Conservation (phyloP, 2,797 vertebrate genomes). For the Miichthys miiuy region DNA sequence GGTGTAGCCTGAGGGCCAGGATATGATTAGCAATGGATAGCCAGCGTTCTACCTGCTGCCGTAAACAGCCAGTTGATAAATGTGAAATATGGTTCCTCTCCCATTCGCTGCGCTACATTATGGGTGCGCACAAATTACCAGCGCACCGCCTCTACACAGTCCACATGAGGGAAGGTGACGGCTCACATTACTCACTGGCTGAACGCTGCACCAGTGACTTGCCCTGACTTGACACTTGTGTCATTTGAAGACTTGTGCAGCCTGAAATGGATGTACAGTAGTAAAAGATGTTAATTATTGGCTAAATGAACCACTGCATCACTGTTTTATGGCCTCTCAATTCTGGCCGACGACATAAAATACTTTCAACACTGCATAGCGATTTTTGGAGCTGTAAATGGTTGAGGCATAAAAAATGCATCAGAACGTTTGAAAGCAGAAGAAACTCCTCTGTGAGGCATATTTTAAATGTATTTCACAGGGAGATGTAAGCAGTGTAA, state of each 20-base stretch:
- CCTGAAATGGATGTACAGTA: slow-evolving; percentile 64
- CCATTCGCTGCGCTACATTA: slow-evolving; percentile 50
- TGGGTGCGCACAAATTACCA: slow-evolving; percentile 62
- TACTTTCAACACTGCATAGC: slow-evolving; percentile 51
- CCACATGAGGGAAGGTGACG: slow-evolving; percentile 38
- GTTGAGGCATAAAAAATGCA: slow-evolving; percentile 58
- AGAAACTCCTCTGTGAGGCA: slow-evolving; percentile 27
- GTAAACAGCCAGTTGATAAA: slow-evolving; percentile 74
- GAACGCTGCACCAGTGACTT: slow-evolving; percentile 32
- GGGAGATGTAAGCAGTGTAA: slow-evolving; percentile 23
- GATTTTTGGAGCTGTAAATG: slow-evolving; percentile 56
- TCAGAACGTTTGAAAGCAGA: slow-evolving; percentile 45
- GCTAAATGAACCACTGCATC: slow-evolving; percentile 69
- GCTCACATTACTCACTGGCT: slow-evolving; percentile 48
- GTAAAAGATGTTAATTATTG: slow-evolving; percentile 69
- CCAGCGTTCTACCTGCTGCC: slow-evolving; percentile 52
- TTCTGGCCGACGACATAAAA: slow-evolving; percentile 64
- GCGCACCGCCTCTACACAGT: slow-evolving; percentile 23
- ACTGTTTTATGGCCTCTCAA: slow-evolving; percentile 60
- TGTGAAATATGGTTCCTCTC: slow-evolving; percentile 62
- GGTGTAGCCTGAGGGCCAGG: slow-evolving; percentile 56
- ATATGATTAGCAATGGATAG: slow-evolving; percentile 63
- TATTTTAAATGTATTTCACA: slow-evolving; percentile 44
- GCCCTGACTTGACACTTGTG: slow-evolving; percentile 50
- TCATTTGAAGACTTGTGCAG: slow-evolving; percentile 41